A percentile compares a stretch with the other conserved stretches of the same genome.
Conservation (phyloP, 2,113 vertebrate genomes). For the Aldabrachelys gigantea region DNA sequence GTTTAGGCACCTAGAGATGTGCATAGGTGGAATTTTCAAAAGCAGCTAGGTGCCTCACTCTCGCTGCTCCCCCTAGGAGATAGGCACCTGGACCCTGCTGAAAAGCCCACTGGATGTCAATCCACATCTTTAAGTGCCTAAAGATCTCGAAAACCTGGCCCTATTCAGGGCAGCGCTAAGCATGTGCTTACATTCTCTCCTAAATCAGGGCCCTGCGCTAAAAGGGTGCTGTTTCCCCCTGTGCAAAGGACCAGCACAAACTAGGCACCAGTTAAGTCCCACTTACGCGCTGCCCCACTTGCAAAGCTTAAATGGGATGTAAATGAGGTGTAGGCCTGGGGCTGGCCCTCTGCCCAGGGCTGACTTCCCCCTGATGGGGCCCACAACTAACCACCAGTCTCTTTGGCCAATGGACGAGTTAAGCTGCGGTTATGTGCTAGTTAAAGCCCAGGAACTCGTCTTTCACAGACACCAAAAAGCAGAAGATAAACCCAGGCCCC, state of each 20-base stretch:
- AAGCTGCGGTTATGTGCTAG: background rate
- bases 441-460: background rate
- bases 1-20: background rate
- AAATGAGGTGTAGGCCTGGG: background rate
- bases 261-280: background rate
- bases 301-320: background rate
- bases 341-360: background rate
- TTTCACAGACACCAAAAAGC: background rate
- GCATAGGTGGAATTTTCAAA: background rate
- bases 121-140: background rate
- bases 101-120: background rate
- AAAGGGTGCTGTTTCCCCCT: background rate
- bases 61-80: background rate
- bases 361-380: background rate
- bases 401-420: background rate
- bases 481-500: background rate
- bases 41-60: background rate
- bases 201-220: background rate
- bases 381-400: background rate
- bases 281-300: too few species aligned
- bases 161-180: background rate
- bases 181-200: constrained; percentile 24
- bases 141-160: constrained; percentile 58
- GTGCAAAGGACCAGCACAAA: background rate
- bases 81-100: background rate